Percentiles rank a stretch among this genome's conserved stretches.
Conservation (phyloP, 2,888 invertebrate species). For the Drosophila yooni region DNA sequence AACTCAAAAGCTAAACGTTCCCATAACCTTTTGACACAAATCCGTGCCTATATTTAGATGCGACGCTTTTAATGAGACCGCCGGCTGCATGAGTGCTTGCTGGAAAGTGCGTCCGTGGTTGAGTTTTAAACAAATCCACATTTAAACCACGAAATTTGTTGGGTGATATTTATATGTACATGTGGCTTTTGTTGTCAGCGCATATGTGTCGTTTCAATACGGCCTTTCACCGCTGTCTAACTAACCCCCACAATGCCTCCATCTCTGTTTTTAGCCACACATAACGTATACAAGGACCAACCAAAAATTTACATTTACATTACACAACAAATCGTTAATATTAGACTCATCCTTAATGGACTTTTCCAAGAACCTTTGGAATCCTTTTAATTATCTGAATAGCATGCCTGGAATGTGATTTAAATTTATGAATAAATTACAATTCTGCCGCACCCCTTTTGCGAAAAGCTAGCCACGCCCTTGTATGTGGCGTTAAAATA, state of each 20-base stretch:
- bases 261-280: conserved; percentile 9
- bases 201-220: conserved; percentile 47
- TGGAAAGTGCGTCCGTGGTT: conserved; percentile 8
- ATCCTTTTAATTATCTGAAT: conserved; percentile 1
- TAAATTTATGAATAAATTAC: neutral
- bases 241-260: conserved; percentile 31
- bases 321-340: neutral
- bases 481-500: conserved; percentile 6
- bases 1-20: conserved; percentile 10
- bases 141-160: neutral
- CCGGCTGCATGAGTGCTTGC: conserved; percentile 30
- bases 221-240: conserved; percentile 49
- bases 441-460: neutral
- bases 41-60: conserved; percentile 47
- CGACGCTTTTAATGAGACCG: conserved; percentile 26
- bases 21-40: conserved; percentile 15
- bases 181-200: conserved; percentile 32
- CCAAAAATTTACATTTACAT: neutral
- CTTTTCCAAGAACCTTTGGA: neutral
- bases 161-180: neutral
- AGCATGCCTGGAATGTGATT: neutral
- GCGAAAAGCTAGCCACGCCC: neutral
- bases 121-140: conserved; percentile 13
- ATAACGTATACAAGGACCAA: neutral
- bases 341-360: neutral